Evolutionary conservation across 2,797 vertebrate species (phyloP).

Genomic region (Euthynnus affinis): DNA sequence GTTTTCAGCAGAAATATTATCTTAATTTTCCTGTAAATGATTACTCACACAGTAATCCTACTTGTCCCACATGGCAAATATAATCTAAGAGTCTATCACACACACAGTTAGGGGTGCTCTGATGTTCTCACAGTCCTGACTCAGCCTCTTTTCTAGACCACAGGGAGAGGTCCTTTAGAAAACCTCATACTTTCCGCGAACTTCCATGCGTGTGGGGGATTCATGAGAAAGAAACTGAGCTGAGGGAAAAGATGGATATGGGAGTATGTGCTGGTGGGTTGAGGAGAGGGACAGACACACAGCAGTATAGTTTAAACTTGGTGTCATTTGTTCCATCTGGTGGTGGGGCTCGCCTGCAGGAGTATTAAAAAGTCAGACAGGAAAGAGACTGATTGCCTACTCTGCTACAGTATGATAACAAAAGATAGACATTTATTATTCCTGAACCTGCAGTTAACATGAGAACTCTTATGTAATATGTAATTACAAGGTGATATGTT

Average conservation of each 20-base stretch:
- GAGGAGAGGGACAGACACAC: conserved; percentile 44
- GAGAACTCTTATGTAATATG: conserved; percentile 20
- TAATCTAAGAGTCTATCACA: conserved; percentile 23
- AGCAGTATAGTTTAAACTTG: conserved; percentile 49
- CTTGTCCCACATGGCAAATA: conserved; percentile 12
- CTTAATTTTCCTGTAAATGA: conserved; percentile 25
- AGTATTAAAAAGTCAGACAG: conserved; percentile 64
- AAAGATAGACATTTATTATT: conserved; percentile 30
- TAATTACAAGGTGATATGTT: neutral
- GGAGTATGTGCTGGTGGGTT: conserved; percentile 57
- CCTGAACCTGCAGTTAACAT: conserved; percentile 20
- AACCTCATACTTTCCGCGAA: conserved; percentile 69
- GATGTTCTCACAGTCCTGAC: conserved; percentile 56
- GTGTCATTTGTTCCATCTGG: conserved; percentile 77
- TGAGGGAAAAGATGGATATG: conserved; percentile 51
- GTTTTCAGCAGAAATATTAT: conserved; percentile 12
- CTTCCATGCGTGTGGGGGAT: conserved; percentile 41
- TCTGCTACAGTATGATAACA: conserved; percentile 50
- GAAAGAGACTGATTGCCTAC: conserved; percentile 46
- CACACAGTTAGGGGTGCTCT: conserved; percentile 3
- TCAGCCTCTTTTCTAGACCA: conserved; percentile 59
- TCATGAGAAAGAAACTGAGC: conserved; percentile 46
- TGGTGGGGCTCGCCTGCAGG: conserved; percentile 58
- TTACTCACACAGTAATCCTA: conserved; percentile 19
- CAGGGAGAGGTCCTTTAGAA: conserved; percentile 36